Percentiles rank a stretch among this genome's conserved stretches.
Conservation (phyloP, 1,140 invertebrate species). For the Colletes latitarsis region DNA sequence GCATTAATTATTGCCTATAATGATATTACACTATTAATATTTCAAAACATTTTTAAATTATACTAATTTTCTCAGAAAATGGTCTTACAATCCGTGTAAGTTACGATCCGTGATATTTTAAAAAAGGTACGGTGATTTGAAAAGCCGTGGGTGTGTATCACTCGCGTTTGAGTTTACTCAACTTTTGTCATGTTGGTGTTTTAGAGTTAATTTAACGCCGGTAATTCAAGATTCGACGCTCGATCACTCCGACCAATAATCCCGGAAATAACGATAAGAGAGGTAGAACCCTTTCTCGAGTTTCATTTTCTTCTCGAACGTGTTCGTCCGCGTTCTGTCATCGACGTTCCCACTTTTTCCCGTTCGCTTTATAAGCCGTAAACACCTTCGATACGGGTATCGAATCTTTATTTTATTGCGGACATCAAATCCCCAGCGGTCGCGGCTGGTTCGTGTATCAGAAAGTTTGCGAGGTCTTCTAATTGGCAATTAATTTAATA, state of each 20-base stretch:
- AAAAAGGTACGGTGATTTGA: no score
- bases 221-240: neutral
- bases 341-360: neutral
- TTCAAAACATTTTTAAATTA: no score
- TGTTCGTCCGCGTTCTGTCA: slow-evolving; percentile 17
- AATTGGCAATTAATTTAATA: slow-evolving; percentile 68
- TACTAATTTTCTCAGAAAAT: no score
- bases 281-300: neutral
- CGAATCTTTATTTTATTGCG: slow-evolving; percentile 53
- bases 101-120: no score
- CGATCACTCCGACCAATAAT: neutral
- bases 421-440: slow-evolving; percentile 20
- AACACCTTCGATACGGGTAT: slow-evolving; percentile 51
- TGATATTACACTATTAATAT: no score
- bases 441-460: slow-evolving; percentile 9
- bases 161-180: no score
- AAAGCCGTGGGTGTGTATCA: no score
- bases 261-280: neutral
- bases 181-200: no score
- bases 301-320: slow-evolving; percentile 8
- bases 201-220: neutral
- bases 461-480: slow-evolving; percentile 17
- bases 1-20: no score
- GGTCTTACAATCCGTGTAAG: no score
- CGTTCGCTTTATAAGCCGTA: slow-evolving; percentile 40